phyloP scores from a whole-genome alignment of 2,113 vertebrate species.

The Vanacampus margaritifer region DNA sequence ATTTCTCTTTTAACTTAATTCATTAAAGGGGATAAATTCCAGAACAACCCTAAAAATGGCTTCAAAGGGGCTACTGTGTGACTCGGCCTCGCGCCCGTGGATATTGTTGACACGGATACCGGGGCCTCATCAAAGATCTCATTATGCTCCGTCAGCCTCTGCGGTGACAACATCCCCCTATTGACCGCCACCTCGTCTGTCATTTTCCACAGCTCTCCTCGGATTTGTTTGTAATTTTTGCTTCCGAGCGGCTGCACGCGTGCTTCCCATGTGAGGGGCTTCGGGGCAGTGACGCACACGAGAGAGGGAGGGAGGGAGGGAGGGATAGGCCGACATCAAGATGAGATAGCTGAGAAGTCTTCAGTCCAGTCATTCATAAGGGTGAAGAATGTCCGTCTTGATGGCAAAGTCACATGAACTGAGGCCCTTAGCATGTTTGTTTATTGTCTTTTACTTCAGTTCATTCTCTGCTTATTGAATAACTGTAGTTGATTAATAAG shows the following conservation, averaged over 20 bases:
- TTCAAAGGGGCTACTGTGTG: constrained; percentile 1
- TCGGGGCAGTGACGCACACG: constrained; percentile 56
- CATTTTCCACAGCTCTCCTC: constrained; percentile 42
- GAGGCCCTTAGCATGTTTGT: constrained; percentile 10
- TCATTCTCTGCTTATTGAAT: constrained; percentile 29
- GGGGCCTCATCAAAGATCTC: constrained; percentile 29
- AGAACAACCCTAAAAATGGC: constrained; percentile 2
- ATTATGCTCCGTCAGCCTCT: constrained; percentile 35
- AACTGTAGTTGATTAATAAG: not conserved
- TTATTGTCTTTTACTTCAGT: constrained; percentile 19
- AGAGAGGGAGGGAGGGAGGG: constrained; percentile 16
- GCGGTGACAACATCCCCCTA: constrained; percentile 27
- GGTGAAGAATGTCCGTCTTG: constrained; percentile 19
- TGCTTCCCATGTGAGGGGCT: constrained; percentile 64
- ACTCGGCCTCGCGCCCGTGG: constrained; percentile 6
- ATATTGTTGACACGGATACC: constrained; percentile 36
- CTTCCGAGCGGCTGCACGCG: constrained; percentile 56
- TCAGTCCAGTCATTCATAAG: constrained; percentile 30
- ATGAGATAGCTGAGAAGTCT: constrained; percentile 26
- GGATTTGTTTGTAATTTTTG: constrained; percentile 60
- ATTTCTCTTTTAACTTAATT: not conserved
- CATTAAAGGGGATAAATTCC: not conserved
- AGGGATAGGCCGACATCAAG: constrained; percentile 11
- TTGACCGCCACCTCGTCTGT: constrained; percentile 39
- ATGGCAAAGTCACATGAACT: constrained; percentile 6